Conservation (phyloP, 1,140 invertebrate genomes). For the Monomorium pharaonis region DNA sequence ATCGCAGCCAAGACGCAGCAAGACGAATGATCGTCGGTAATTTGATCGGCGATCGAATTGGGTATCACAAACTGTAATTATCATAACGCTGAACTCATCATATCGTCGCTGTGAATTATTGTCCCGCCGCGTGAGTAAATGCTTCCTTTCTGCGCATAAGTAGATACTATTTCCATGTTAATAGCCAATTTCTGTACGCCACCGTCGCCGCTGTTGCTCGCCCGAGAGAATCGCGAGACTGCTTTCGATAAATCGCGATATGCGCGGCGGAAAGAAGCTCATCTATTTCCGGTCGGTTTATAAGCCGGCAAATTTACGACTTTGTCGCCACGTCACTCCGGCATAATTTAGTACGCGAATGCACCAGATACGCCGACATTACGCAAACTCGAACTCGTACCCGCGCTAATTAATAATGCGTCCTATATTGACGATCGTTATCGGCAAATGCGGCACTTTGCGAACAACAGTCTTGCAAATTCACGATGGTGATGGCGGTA, state of each 20-base stretch:
- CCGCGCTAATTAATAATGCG: slow-evolving; percentile 67
- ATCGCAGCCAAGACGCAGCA: not conserved
- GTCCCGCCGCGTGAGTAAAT: not conserved
- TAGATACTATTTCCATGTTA: slow-evolving; percentile 47
- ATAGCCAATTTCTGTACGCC: slow-evolving; percentile 43
- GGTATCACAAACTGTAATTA: slow-evolving; percentile 32
- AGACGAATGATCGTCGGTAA: slow-evolving; percentile 33
- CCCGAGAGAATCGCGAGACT: not conserved
- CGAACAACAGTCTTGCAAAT: slow-evolving; percentile 31
- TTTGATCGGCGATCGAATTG: slow-evolving; percentile 30
- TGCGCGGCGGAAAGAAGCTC: slow-evolving; percentile 22
- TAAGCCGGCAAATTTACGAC: slow-evolving; percentile 41
- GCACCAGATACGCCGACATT: slow-evolving; percentile 48
- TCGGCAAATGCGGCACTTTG: slow-evolving; percentile 50
- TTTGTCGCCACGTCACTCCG: slow-evolving; percentile 35
- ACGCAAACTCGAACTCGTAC: slow-evolving; percentile 13
- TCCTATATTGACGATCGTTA: slow-evolving; percentile 60
- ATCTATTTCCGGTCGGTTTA: slow-evolving; percentile 34
- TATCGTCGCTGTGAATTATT: slow-evolving; percentile 33
- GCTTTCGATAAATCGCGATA: slow-evolving; percentile 44
- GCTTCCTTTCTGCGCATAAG: slow-evolving; percentile 42
- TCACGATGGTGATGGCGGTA: slow-evolving; percentile 12
- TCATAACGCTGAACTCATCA: slow-evolving; percentile 52
- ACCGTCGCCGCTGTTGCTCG: not conserved
- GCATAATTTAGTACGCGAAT: slow-evolving; percentile 55